These are phyloP conservation scores for Caenorhabditis sulstoni DNA, from an alignment of 2,888 invertebrate genomes.

Conservation along the genomic window DNA sequence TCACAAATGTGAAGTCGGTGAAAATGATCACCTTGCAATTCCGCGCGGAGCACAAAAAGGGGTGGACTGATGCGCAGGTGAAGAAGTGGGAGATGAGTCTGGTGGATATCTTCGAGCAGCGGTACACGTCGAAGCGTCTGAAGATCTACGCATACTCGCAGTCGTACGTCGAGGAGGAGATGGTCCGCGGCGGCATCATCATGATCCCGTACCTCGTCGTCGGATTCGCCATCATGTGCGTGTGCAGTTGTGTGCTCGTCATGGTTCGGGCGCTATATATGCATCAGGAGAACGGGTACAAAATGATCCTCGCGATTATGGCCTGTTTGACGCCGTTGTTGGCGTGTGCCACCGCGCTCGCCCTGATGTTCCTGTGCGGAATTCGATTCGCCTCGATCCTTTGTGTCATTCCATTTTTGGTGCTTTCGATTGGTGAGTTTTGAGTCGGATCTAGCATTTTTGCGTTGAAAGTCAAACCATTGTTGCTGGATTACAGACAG, in stretches of 20 bases:
- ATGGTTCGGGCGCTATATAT: constrained; percentile 75
- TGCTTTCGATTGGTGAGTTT: constrained; percentile 72
- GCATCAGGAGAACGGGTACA: constrained; percentile 76
- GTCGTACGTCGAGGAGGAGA: constrained; percentile 78
- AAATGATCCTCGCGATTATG: constrained; percentile 76
- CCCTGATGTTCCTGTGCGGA: constrained; percentile 76
- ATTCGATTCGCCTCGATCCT: constrained; percentile 77
- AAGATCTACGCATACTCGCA: constrained; percentile 73
- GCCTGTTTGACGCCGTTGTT: constrained; percentile 77
- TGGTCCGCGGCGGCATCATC: constrained; percentile 73
- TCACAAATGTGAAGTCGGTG: constrained; percentile 74
- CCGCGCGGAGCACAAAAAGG: constrained; percentile 73
- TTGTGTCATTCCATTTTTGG: constrained; percentile 78
- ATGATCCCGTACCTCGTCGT: constrained; percentile 70
- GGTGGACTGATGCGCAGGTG: constrained; percentile 74
- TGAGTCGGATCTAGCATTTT: too few species aligned
- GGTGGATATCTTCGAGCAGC: constrained; percentile 73
- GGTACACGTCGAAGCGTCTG: constrained; percentile 70
- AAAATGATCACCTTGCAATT: constrained; percentile 75
- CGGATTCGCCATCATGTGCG: constrained; percentile 77
- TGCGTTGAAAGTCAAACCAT: too few species aligned
- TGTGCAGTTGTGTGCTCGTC: constrained; percentile 73
- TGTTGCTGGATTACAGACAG: too few species aligned
- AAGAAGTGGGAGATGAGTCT: constrained; percentile 76
- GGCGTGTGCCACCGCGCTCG: constrained; percentile 76